A percentile compares a stretch with the other conserved stretches of the same genome.
Evolutionary conservation across 2,888 invertebrate genomes (phyloP).

Genomic region (Hanleya hanleyi): DNA sequence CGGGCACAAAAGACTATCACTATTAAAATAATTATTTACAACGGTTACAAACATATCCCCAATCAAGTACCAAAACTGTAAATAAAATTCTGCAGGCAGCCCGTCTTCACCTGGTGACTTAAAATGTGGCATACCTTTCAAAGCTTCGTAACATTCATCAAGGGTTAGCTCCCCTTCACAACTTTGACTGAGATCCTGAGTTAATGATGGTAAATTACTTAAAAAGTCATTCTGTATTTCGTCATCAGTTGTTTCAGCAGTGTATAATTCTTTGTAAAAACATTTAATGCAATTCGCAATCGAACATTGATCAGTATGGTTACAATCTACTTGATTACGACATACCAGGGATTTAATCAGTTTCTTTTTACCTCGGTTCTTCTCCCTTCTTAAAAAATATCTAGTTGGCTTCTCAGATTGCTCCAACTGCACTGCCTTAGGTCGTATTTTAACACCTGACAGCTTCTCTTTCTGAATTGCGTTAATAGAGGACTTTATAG

Average conservation of each 20-base stretch:
- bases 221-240: background rate
- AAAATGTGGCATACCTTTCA: background rate
- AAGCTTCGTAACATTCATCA: background rate
- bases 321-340: background rate
- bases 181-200: too few relatives aligned
- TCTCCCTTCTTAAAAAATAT: too few relatives aligned
- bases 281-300: background rate
- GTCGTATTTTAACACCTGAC: too few relatives aligned
- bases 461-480: too few relatives aligned
- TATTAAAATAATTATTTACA: slow-evolving; percentile 22
- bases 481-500: too few relatives aligned
- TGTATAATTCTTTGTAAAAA: background rate
- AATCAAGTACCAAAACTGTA: background rate
- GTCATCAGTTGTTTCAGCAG: background rate
- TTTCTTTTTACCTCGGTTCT: background rate
- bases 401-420: background rate
- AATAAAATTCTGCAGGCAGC: background rate
- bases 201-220: background rate
- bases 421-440: too few relatives aligned
- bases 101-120: background rate
- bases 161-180: too few relatives aligned
- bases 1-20: slow-evolving; percentile 18
- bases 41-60: background rate
- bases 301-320: background rate
- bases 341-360: background rate